Base-by-base conservation (phyloP, 1,140 invertebrate genomes). In the Copidosoma floridanum region DNA sequence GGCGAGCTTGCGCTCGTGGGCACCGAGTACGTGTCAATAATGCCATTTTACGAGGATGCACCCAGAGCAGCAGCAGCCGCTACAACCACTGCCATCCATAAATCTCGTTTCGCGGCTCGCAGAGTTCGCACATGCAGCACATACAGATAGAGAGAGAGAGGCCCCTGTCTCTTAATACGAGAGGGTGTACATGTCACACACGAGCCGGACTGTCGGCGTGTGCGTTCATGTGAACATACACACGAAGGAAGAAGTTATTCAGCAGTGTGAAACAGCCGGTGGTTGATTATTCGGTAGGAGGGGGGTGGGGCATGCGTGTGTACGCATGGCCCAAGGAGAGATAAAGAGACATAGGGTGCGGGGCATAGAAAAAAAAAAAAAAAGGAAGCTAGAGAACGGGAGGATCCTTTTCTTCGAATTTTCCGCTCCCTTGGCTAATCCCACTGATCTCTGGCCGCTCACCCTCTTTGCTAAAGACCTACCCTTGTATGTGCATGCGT, bases 81-180 rank as follows among this genome's bases (percentile, higher is more conserved):
- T n/a, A 60, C 61, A 57, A 65, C n/a, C n/a, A n/a, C n/a, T n/a
- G n/a, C n/a, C n/a, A n/a, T n/a, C n/a, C n/a, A n/a, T 71, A 68
- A 70, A 71, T 70, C 68, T 71, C 65, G 65, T 69, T 71, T 71
- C 64, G 63, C 66, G 68, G 65, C 65, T 69, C 68, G 65, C 67
- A 61, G 64, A 53, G 37, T 27, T 38, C 23, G 32, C 40, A 38
- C n/a, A n/a, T n/a, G n/a, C n/a, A n/a, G n/a, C n/a, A n/a, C n/a
- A n/a, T n/a, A n/a, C n/a, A n/a, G n/a, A n/a, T n/a, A n/a, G n/a
- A n/a, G n/a, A n/a, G n/a, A n/a, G n/a, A n/a, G n/a, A n/a, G n/a
- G n/a, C n/a, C n/a, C n/a, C n/a, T n/a, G n/a, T n/a, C n/a, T n/a
- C n/a, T n/a, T n/a, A n/a, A n/a, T n/a, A n/a, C n/a, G n/a, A n/a